A percentile compares a stretch with the other conserved stretches of the same genome.
phyloP scores from a whole-genome alignment of 2,113 vertebrate species.

The Gavia stellata region DNA sequence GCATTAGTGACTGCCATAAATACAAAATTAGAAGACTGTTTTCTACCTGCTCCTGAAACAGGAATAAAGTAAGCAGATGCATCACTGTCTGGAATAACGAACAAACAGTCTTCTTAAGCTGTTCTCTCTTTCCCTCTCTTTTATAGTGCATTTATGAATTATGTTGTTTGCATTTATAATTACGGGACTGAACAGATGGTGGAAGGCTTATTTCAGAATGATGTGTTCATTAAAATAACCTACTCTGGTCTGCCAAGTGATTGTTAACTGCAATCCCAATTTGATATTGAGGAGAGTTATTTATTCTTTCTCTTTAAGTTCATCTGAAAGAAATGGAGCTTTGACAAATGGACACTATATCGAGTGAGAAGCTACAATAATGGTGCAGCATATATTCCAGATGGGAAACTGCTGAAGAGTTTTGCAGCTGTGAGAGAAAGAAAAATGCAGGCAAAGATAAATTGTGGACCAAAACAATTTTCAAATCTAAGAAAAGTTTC shows the following conservation, averaged over 20 bases:
- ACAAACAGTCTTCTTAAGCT: not conserved
- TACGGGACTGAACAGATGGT: constrained; percentile 45
- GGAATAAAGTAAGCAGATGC: not conserved
- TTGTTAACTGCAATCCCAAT: not conserved
- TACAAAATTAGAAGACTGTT: not conserved
- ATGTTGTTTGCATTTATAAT: constrained; percentile 29
- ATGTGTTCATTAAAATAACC: constrained; percentile 23
- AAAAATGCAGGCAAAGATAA: not conserved
- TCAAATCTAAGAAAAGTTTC: not conserved
- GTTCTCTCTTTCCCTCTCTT: not conserved
- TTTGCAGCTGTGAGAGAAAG: not conserved
- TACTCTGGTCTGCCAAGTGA: not conserved
- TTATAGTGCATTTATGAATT: constrained; percentile 13
- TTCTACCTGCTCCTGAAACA: not conserved
- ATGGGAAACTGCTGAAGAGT: not conserved
- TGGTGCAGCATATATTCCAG: not conserved
- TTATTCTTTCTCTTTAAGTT: not conserved
- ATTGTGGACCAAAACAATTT: not conserved
- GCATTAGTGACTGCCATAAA: not conserved
- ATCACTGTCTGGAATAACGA: not conserved
- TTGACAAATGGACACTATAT: not conserved
- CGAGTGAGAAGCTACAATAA: not conserved
- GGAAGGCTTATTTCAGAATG: constrained; percentile 31
- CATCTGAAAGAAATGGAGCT: not conserved
- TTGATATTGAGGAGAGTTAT: not conserved